These are phyloP conservation scores for Chiropotes sagulatus DNA, from an alignment of 2,797 vertebrate species.

Conservation along the genomic window DNA sequence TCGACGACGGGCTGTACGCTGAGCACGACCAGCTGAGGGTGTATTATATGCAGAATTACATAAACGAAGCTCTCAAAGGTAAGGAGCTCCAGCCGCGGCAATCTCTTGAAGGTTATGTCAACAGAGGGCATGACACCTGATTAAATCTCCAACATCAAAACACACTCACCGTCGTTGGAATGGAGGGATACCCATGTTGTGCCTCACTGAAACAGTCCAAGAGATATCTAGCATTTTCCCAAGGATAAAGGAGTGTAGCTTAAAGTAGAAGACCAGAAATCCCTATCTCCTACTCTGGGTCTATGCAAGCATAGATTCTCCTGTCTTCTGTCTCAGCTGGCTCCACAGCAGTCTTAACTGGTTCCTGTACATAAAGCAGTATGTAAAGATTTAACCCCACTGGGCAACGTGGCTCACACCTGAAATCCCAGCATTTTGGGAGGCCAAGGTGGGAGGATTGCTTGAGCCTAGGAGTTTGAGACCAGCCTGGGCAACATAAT, in stretches of 20 bases:
- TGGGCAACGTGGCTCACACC: neutral
- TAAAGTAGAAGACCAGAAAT: neutral
- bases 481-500: neutral
- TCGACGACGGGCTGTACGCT: slow-evolving; percentile 89
- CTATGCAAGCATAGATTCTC: neutral
- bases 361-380: neutral
- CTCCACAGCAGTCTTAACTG: neutral
- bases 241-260: neutral
- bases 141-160: neutral
- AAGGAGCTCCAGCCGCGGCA: slow-evolving; percentile 56
- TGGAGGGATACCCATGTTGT: no score
- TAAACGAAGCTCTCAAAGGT: slow-evolving; percentile 99
- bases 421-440: neutral
- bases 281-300: no score
- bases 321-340: neutral
- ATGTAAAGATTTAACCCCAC: neutral
- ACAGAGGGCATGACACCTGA: neutral
- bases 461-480: neutral
- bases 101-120: neutral
- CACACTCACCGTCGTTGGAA: neutral
- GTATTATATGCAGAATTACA: slow-evolving; percentile 94
- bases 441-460: neutral
- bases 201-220: neutral
- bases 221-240: neutral
- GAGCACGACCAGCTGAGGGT: slow-evolving; percentile 91